These are phyloP conservation scores for Seira ritae DNA, from an alignment of 2,888 invertebrate species.

Conservation along the genomic window DNA sequence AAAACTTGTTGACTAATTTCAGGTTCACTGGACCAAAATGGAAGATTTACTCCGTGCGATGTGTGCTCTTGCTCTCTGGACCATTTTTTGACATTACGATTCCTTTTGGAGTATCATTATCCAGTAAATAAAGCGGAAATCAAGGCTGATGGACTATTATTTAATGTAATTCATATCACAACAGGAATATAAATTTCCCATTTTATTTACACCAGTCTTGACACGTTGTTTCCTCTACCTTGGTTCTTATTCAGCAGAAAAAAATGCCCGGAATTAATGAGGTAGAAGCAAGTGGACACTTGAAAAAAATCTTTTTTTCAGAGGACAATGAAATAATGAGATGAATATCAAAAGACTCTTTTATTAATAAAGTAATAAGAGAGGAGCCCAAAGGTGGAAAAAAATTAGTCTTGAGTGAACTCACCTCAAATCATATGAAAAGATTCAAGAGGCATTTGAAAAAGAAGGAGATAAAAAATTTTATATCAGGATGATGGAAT, in stretches of 20 bases:
- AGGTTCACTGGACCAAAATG: constrained; percentile 60
- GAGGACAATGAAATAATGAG: constrained; percentile 24
- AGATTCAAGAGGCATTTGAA: too few species aligned
- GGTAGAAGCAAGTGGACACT: constrained; percentile 53
- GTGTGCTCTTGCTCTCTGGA: constrained; percentile 34
- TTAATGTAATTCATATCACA: neutral
- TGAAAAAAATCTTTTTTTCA: constrained; percentile 34
- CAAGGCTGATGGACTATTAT: neutral
- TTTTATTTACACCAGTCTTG: neutral
- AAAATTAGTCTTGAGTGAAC: constrained; percentile 23
- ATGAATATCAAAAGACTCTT: too few species aligned
- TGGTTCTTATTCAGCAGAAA: constrained; percentile 5
- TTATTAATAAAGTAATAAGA: neutral
- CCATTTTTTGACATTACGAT: too few species aligned
- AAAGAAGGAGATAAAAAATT: neutral
- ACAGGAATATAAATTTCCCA: neutral
- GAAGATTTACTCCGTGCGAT: too few species aligned
- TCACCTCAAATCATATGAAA: neutral
- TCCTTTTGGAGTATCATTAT: constrained; percentile 55
- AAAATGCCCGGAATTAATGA: constrained; percentile 44
- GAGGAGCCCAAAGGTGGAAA: constrained; percentile 18
- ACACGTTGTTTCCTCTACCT: neutral
- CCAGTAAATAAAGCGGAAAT: constrained; percentile 50
- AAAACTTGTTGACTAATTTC: constrained; percentile 62
- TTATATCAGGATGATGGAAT: neutral